Conservation (phyloP, 23 tunicate genomes). For the Trididemnum nubilum region DNA sequence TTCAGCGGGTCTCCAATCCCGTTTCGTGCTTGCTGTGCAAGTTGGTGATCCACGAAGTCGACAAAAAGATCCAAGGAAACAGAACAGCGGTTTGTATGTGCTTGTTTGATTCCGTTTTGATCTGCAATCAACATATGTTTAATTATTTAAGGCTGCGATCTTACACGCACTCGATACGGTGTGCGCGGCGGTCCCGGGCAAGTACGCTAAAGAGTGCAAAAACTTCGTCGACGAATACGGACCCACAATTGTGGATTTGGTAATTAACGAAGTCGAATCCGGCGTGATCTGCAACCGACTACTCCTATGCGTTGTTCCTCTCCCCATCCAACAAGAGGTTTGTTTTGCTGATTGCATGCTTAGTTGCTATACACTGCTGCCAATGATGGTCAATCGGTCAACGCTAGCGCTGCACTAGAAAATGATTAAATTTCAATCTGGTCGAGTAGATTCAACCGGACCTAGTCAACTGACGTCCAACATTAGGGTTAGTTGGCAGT, state of each 20-base stretch:
- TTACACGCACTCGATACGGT: slow-evolving; percentile 27
- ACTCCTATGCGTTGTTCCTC: slow-evolving; percentile 29
- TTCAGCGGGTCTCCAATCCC: background rate
- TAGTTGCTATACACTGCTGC: too few species aligned
- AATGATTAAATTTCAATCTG: too few species aligned
- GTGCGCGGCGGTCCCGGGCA: slow-evolving; percentile 29
- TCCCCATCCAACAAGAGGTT: background rate
- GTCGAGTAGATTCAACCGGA: too few species aligned
- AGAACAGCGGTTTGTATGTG: slow-evolving; percentile 55
- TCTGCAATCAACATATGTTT: too few species aligned
- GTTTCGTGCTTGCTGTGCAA: slow-evolving; percentile 56
- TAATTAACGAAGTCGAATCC: slow-evolving; percentile 44
- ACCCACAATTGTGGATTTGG: slow-evolving; percentile 41
- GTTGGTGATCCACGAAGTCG: slow-evolving; percentile 61
- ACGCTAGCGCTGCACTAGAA: too few species aligned
- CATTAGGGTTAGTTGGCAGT: too few species aligned
- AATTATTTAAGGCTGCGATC: background rate
- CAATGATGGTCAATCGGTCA: too few species aligned
- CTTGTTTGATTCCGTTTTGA: too few species aligned
- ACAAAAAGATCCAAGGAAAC: slow-evolving; percentile 67
- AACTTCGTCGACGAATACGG: slow-evolving; percentile 51
- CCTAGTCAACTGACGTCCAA: too few species aligned
- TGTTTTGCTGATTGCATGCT: too few species aligned
- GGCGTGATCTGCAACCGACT: slow-evolving; percentile 39
- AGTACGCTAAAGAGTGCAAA: slow-evolving; percentile 32